Evolutionary conservation across 2,113 vertebrate genomes (phyloP).

Genomic region (Petaurus breviceps): DNA sequence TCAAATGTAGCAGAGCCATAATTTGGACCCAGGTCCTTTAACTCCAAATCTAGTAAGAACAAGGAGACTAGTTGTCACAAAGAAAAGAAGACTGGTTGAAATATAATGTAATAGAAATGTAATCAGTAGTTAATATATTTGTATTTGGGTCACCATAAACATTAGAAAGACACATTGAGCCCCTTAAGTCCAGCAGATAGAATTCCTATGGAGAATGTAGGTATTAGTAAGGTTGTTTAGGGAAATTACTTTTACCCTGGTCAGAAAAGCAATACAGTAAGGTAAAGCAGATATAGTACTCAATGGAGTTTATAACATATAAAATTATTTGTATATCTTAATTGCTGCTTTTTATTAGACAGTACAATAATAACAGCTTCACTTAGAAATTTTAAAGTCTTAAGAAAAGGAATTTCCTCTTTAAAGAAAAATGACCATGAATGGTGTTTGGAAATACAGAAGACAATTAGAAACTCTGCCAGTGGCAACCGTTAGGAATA

Average conservation of each 20-base stretch:
- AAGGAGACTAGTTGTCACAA: background rate
- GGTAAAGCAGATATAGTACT: background rate
- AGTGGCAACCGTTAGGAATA: slow-evolving; percentile 69
- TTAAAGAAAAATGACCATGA: slow-evolving; percentile 64
- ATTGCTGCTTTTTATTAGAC: slow-evolving; percentile 11
- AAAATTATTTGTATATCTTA: slow-evolving; percentile 1
- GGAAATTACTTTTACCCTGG: background rate
- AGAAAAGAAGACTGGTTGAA: background rate
- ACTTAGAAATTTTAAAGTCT: slow-evolving; percentile 60
- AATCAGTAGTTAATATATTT: no score
- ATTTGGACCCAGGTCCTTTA: background rate
- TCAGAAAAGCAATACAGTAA: background rate
- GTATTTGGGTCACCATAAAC: no score
- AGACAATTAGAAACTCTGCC: slow-evolving; percentile 59
- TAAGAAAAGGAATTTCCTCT: slow-evolving; percentile 50
- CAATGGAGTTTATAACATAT: background rate
- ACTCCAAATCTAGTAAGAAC: background rate
- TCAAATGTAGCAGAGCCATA: background rate
- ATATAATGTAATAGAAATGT: background rate
- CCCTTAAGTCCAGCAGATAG: background rate
- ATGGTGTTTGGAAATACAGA: slow-evolving; percentile 62
- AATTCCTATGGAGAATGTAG: background rate
- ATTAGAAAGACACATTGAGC: background rate
- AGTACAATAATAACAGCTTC: slow-evolving; percentile 8
- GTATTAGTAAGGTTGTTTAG: background rate